Evolutionary conservation across 2,888 invertebrate species (phyloP).

Genomic region (Melinaea menophilus): DNA sequence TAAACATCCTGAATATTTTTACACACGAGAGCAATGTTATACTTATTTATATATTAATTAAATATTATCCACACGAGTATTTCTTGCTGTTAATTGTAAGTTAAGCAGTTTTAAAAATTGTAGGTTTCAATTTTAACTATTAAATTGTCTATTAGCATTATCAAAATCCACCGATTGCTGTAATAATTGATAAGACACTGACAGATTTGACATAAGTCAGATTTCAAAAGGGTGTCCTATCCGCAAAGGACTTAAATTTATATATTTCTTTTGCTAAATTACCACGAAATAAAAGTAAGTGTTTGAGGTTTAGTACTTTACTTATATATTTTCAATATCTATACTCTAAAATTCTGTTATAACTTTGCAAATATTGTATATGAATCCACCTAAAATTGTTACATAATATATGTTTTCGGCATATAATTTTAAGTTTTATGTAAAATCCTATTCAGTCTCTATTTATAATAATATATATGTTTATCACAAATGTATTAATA

Average conservation of each 20-base stretch:
- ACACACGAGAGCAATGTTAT: too few relatives aligned
- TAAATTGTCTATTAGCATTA: too few relatives aligned
- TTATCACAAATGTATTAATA: too few relatives aligned
- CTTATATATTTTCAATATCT: background rate
- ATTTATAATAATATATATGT: too few relatives aligned
- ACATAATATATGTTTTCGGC: slow-evolving; percentile 34
- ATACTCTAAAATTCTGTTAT: background rate
- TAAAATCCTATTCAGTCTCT: too few relatives aligned
- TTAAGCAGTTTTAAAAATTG: too few relatives aligned
- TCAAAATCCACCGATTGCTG: too few relatives aligned
- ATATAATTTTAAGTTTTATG: background rate
- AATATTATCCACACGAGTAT: too few relatives aligned
- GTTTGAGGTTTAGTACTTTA: background rate
- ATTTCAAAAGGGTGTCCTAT: slow-evolving; percentile 5
- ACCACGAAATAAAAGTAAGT: background rate
- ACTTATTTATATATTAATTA: too few relatives aligned
- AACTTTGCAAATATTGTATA: background rate
- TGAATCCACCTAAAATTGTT: slow-evolving; percentile 22
- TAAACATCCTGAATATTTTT: too few relatives aligned
- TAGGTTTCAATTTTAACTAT: too few relatives aligned
- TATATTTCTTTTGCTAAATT: slow-evolving; percentile 2
- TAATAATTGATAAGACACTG: background rate
- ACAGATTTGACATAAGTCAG: slow-evolving; percentile 8
- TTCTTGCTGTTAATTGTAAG: too few relatives aligned
- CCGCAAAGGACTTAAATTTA: background rate